Percentiles rank a stretch among this genome's conserved stretches.
Conservation (phyloP, 2,888 invertebrate species). For the Phania funesta region DNA sequence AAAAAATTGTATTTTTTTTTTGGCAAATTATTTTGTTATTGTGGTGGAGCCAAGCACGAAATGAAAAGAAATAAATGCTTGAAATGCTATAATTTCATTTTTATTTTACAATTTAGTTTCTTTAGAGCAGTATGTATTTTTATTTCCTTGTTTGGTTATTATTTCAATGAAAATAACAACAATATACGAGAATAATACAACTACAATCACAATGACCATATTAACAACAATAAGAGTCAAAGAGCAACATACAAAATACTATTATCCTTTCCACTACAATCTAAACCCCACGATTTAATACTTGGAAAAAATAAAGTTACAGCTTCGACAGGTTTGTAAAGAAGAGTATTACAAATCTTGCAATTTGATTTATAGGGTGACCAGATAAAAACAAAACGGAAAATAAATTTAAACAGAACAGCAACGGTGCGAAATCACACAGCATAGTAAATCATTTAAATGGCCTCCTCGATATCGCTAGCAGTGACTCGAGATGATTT, state of each 20-base stretch:
- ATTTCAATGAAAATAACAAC: neutral
- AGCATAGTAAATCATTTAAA: too few relatives aligned
- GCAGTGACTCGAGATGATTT: too few relatives aligned
- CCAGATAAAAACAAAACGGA: too few relatives aligned
- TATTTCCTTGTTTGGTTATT: slow-evolving; percentile 16
- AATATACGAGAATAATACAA: neutral
- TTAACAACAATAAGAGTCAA: neutral
- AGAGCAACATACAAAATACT: neutral
- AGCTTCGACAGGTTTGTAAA: too few relatives aligned
- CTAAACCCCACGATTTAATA: slow-evolving; percentile 5
- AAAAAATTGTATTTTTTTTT: neutral
- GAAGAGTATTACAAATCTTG: too few relatives aligned
- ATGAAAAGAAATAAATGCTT: slow-evolving; percentile 43
- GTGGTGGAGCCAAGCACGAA: slow-evolving; percentile 41
- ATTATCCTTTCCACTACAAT: slow-evolving; percentile 5
- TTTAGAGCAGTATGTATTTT: neutral
- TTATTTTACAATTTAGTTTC: slow-evolving; percentile 54
- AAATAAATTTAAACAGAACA: too few relatives aligned
- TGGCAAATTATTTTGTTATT: slow-evolving; percentile 16
- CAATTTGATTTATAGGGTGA: too few relatives aligned
- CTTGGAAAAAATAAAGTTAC: too few relatives aligned
- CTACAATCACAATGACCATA: slow-evolving; percentile 18
- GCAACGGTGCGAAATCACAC: too few relatives aligned
- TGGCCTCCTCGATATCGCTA: too few relatives aligned
- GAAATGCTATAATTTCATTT: slow-evolving; percentile 51